Evolutionary conservation across 2,113 vertebrate genomes (phyloP).

Genomic region (Crotalus helleri): DNA sequence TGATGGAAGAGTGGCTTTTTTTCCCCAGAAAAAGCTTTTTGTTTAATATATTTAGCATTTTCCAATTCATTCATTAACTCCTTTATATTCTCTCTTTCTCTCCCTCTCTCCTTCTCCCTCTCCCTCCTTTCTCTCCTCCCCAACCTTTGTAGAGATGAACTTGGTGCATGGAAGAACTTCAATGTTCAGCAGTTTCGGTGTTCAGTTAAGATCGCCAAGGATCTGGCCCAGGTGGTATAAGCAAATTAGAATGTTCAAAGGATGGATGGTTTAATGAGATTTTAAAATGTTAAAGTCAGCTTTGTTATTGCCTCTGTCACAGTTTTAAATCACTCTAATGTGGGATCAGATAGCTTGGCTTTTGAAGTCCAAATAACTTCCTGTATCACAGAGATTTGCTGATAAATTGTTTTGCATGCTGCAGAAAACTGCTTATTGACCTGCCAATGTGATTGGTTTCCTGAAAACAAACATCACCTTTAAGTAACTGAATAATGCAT

Average conservation of each 20-base stretch:
- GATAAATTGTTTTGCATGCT: conserved; percentile 27
- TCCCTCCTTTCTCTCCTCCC: not conserved
- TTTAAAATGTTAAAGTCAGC: conserved; percentile 43
- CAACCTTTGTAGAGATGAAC: not conserved
- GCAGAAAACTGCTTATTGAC: conserved; percentile 21
- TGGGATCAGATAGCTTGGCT: not conserved
- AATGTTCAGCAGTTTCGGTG: conserved; percentile 41
- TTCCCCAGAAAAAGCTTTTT: conserved; percentile 40
- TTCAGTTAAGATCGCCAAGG: conserved; percentile 41
- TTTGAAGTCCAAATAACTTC: conserved; percentile 29
- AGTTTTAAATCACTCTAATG: conserved; percentile 20
- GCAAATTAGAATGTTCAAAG: conserved; percentile 47
- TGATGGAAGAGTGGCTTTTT: conserved; percentile 44
- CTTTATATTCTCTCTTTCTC: not conserved
- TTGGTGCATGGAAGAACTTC: not conserved
- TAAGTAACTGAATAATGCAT: not conserved
- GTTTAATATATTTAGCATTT: conserved; percentile 13
- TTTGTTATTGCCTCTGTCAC: conserved; percentile 40
- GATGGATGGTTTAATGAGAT: conserved; percentile 47
- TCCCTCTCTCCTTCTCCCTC: not conserved
- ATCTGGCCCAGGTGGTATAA: not conserved
- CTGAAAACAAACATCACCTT: not conserved
- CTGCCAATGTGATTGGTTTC: not conserved
- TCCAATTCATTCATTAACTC: not conserved
- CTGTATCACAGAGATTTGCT: conserved; percentile 27